phyloP scores from a whole-genome alignment of 1,140 invertebrate species.

The Grapholita molesta region DNA sequence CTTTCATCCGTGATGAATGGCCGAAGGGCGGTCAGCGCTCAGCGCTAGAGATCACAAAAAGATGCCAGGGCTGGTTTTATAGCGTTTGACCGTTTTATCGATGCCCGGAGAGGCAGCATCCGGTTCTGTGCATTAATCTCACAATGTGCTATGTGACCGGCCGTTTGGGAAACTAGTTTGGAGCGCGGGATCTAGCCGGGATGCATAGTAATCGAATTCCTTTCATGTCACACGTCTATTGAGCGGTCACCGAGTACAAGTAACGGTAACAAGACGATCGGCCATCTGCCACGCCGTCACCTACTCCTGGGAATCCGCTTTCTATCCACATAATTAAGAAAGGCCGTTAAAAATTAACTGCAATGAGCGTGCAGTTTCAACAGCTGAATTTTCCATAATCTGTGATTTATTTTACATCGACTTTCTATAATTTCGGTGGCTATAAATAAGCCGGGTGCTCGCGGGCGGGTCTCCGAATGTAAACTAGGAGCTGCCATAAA shows the following conservation, averaged over 20 bases:
- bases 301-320: conserved; percentile 9
- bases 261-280: conserved; percentile 20
- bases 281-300: background rate
- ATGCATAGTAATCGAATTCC: conserved; percentile 67
- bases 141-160: conserved; percentile 63
- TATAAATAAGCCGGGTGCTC: conserved; percentile 3
- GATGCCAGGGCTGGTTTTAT: conserved; percentile 58
- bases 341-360: conserved; percentile 16
- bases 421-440: conserved; percentile 7
- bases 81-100: conserved; percentile 69
- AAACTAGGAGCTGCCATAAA: conserved; percentile 69
- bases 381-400: conserved; percentile 13
- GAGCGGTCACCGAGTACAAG: conserved; percentile 49
- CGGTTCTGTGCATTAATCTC: conserved; percentile 70
- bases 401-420: conserved; percentile 4
- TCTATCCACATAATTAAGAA: background rate
- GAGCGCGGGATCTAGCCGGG: conserved; percentile 41
- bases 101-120: conserved; percentile 67
- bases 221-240: conserved; percentile 61
- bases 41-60: conserved; percentile 62
- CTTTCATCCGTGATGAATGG: conserved; percentile 69
- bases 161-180: conserved; percentile 73
- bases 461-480: conserved; percentile 45
- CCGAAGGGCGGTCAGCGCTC: conserved; percentile 60
- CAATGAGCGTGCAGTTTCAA: conserved; percentile 4